Conservation (phyloP, 2,797 vertebrate species). For the Petrocephalus schoutedeni region DNA sequence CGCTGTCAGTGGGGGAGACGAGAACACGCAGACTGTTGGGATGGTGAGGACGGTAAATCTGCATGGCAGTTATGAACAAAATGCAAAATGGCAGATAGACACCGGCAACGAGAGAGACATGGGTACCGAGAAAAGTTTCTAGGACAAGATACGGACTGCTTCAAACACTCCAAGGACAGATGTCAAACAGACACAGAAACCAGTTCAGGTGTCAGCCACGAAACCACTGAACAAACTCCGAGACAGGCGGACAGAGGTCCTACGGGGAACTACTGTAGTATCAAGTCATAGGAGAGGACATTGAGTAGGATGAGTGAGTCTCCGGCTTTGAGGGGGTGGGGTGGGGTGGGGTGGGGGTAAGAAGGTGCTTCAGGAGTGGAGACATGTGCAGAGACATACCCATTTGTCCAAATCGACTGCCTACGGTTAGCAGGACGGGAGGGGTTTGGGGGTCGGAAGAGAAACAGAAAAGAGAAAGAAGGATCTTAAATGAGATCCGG, state of each 20-base stretch:
- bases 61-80: slow-evolving; percentile 18
- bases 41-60: not conserved
- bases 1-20: slow-evolving; percentile 22
- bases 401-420: slow-evolving; percentile 72
- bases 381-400: slow-evolving; percentile 66
- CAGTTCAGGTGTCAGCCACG: slow-evolving; percentile 34
- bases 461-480: slow-evolving; percentile 39
- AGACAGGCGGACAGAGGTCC: slow-evolving; percentile 26
- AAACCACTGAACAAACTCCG: slow-evolving; percentile 28
- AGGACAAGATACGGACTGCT: not conserved
- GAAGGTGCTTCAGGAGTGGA: slow-evolving; percentile 46
- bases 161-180: slow-evolving; percentile 4
- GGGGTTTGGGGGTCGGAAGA: slow-evolving; percentile 45
- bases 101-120: not conserved
- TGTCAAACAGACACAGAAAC: slow-evolving; percentile 25
- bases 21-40: not conserved
- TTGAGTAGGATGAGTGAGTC: slow-evolving; percentile 33
- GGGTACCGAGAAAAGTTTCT: not conserved
- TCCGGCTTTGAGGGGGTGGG: slow-evolving; percentile 35
- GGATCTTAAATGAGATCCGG: not conserved
- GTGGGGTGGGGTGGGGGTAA: slow-evolving; percentile 18
- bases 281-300: slow-evolving; percentile 44
- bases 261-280: slow-evolving; percentile 34
- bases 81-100: not conserved
- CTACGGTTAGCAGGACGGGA: slow-evolving; percentile 59